These are phyloP conservation scores for Dasyornis broadbenti DNA, from an alignment of 2,113 vertebrate species.

Conservation along the genomic window DNA sequence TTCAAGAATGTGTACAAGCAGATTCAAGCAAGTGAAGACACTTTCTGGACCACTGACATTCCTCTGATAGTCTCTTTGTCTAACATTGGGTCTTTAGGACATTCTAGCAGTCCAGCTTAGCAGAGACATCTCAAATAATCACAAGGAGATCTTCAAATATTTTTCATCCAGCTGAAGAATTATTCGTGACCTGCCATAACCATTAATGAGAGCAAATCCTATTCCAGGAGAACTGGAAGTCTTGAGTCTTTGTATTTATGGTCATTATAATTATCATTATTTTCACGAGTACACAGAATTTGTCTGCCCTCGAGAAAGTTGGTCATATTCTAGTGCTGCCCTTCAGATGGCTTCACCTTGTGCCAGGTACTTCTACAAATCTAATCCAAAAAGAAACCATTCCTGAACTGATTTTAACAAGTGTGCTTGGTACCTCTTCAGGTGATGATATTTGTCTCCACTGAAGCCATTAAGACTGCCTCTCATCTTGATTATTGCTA, in stretches of 20 bases:
- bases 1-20: neutral
- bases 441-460: neutral
- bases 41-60: neutral
- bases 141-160: neutral
- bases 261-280: neutral
- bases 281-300: accelerated
- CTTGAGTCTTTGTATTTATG: neutral
- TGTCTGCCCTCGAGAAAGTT: neutral
- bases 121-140: neutral
- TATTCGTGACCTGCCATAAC: neutral
- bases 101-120: neutral
- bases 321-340: neutral
- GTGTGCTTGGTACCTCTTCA: neutral
- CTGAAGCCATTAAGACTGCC: neutral
- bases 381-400: neutral
- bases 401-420: neutral
- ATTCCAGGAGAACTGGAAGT: neutral
- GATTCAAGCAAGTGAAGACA: neutral
- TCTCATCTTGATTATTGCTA: neutral
- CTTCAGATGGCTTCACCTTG: neutral
- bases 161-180: neutral
- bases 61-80: neutral
- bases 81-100: neutral
- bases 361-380: neutral
- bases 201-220: neutral